Evolutionary conservation across 2,888 invertebrate species (phyloP).

Genomic region (Dasysyrphus tricinctus): DNA sequence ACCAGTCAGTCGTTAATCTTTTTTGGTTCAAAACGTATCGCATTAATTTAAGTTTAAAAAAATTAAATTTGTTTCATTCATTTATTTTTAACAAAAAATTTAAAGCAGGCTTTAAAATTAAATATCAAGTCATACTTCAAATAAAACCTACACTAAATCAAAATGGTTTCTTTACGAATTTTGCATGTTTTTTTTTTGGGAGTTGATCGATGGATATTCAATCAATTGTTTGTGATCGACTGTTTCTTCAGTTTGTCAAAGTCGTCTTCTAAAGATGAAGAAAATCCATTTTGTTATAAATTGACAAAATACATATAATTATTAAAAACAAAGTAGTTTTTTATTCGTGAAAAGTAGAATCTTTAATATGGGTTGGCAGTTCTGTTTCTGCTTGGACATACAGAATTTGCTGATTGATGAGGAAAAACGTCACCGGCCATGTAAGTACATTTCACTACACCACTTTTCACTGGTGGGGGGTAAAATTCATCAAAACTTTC

Average conservation of each 20-base stretch:
- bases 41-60: constrained; percentile 41
- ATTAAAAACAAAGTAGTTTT: no score
- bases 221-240: no score
- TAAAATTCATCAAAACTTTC: constrained; percentile 8
- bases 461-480: no score
- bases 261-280: no score
- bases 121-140: constrained; percentile 8
- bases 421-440: background rate
- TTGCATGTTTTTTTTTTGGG: background rate
- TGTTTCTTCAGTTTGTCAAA: no score
- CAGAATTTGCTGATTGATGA: background rate
- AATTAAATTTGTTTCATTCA: constrained; percentile 47
- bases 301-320: no score
- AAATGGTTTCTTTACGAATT: background rate
- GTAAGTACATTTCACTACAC: background rate
- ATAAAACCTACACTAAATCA: background rate
- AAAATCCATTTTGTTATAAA: no score
- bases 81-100: constrained; percentile 29
- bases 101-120: constrained; percentile 69
- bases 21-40: constrained; percentile 15
- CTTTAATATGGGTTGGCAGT: background rate
- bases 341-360: no score
- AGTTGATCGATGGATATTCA: no score
- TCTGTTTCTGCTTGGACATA: background rate
- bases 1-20: background rate